These are phyloP conservation scores for Osmoderma eremita DNA, from an alignment of 2,888 invertebrate genomes.

Conservation along the genomic window DNA sequence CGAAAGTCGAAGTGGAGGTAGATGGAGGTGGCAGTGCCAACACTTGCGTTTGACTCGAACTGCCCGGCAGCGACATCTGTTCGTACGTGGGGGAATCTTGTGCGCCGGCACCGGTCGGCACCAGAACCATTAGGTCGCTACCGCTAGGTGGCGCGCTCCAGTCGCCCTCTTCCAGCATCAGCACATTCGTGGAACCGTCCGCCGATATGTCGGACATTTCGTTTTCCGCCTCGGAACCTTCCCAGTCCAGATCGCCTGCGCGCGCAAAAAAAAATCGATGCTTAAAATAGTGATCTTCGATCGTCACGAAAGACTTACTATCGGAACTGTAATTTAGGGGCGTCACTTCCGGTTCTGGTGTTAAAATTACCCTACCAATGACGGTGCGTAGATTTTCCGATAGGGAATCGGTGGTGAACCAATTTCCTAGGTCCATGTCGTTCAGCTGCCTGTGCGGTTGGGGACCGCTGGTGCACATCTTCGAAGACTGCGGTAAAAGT, in stretches of 20 bases:
- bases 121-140: constrained; percentile 44
- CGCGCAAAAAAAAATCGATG: constrained; percentile 31
- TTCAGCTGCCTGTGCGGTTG: constrained; percentile 61
- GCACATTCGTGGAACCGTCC: constrained; percentile 58
- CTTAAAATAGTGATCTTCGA: constrained; percentile 37
- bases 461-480: constrained; percentile 63
- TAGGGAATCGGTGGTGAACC: constrained; percentile 79
- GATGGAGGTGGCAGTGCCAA: constrained; percentile 52
- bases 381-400: constrained; percentile 80
- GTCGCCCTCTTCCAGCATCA: constrained; percentile 60
- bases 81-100: constrained; percentile 41
- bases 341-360: constrained; percentile 69
- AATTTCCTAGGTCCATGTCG: constrained; percentile 70
- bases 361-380: constrained; percentile 71
- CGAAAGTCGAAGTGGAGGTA: constrained; percentile 49
- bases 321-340: constrained; percentile 73
- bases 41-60: constrained; percentile 42
- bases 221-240: constrained; percentile 72
- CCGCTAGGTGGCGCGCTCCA: constrained; percentile 48
- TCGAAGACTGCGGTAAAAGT: constrained; percentile 57
- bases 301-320: constrained; percentile 68
- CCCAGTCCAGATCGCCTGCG: constrained; percentile 79
- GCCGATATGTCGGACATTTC: constrained; percentile 65
- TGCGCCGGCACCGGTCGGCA: constrained; percentile 42
- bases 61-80: constrained; percentile 44